Conservation (phyloP, 2,797 vertebrate species). For the Acanthurus tractus region DNA sequence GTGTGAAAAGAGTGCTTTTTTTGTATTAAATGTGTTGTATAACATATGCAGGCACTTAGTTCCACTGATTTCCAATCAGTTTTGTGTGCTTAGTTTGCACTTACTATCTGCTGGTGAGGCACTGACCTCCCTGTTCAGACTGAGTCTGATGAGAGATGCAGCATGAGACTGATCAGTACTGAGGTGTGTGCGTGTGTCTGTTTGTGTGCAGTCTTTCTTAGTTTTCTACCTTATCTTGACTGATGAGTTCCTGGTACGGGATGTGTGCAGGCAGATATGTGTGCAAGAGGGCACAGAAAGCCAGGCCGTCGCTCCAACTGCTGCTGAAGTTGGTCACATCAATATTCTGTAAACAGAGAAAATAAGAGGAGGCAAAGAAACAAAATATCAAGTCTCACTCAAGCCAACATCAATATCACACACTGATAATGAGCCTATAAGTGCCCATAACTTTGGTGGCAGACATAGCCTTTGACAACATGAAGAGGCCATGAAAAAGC, state of each 20-base stretch:
- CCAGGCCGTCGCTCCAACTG: slow-evolving; percentile 94
- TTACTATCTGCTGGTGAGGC: slow-evolving; percentile 19
- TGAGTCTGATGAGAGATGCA: not conserved
- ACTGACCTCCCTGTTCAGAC: slow-evolving; percentile 2
- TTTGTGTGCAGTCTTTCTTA: slow-evolving; percentile 21
- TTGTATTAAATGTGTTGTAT: not conserved
- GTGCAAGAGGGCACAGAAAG: slow-evolving; percentile 92
- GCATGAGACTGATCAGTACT: not conserved
- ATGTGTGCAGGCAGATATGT: slow-evolving; percentile 94
- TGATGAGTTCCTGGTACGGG: slow-evolving; percentile 93
- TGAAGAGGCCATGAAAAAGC: slow-evolving; percentile 23
- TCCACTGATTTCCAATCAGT: slow-evolving; percentile 32
- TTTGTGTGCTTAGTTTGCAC: slow-evolving; percentile 2
- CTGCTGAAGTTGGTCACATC: slow-evolving; percentile 96
- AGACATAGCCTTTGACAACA: slow-evolving; percentile 23
- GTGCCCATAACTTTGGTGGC: slow-evolving; percentile 12
- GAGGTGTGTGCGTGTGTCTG: slow-evolving; percentile 9
- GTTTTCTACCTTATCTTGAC: slow-evolving; percentile 91
- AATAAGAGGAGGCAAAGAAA: not conserved
- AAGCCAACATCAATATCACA: slow-evolving; percentile 30
- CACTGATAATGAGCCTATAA: slow-evolving; percentile 32
- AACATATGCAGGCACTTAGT: not conserved
- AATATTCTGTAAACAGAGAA: slow-evolving; percentile 80
- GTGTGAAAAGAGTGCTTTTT: not conserved
- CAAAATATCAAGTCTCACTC: slow-evolving; percentile 13